Percentiles rank a stretch among this genome's conserved stretches.
These are phyloP conservation scores for Echiichthys vipera DNA, from an alignment of 2,797 vertebrate genomes.

Conservation along the genomic window DNA sequence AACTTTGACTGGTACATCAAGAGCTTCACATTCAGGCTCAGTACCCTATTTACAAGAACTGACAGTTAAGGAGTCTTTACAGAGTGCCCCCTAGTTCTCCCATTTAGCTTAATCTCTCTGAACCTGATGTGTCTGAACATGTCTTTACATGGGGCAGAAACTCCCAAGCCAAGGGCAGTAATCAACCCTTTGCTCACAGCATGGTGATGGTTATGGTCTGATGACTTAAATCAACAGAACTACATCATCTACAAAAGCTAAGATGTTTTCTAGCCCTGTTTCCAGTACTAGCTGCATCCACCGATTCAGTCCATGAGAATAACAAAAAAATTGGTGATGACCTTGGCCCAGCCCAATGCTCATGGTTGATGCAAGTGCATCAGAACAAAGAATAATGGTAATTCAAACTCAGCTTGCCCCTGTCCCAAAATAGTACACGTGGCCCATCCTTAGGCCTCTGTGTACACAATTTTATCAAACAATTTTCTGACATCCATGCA, in stretches of 20 bases:
- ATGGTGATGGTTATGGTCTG: too few species aligned
- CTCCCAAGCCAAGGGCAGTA: neutral
- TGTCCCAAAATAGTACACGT: neutral
- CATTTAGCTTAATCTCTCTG: too few species aligned
- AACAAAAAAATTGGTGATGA: neutral
- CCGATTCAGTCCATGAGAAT: neutral
- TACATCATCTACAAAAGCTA: neutral
- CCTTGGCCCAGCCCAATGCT: neutral
- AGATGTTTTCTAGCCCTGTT: neutral
- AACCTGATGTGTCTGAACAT: neutral
- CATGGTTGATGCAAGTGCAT: neutral
- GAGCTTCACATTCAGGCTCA: neutral
- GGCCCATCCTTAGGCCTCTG: neutral
- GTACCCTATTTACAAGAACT: too few species aligned
- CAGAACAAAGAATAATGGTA: neutral
- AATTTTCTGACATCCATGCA: neutral
- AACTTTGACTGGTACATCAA: neutral
- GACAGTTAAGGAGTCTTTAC: too few species aligned
- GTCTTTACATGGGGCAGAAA: neutral
- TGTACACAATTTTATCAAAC: neutral
- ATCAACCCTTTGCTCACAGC: neutral
- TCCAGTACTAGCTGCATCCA: neutral
- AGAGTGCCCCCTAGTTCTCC: too few species aligned
- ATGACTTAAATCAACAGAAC: conserved; percentile 15
- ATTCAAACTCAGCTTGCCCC: neutral